These are phyloP conservation scores for Caenorhabditis wallacei DNA, from an alignment of 2,888 invertebrate species.

Conservation along the genomic window DNA sequence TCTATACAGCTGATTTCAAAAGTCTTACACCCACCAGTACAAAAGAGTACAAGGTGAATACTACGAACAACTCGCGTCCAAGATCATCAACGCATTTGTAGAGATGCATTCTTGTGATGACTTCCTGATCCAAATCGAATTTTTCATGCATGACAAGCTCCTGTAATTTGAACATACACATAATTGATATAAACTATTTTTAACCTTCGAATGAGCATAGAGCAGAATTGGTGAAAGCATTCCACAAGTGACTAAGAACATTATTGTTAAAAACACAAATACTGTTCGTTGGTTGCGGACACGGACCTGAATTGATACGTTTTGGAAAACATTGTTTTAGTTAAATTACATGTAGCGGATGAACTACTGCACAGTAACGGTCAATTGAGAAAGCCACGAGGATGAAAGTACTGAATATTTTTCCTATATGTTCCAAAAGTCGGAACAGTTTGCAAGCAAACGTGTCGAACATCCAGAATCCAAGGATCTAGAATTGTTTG, in stretches of 20 bases:
- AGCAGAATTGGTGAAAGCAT: constrained; percentile 74
- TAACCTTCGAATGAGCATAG: constrained; percentile 75
- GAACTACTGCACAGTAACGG: constrained; percentile 75
- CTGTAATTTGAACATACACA: constrained; percentile 53
- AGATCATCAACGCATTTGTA: constrained; percentile 78
- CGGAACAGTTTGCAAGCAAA: constrained; percentile 83
- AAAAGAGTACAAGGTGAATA: constrained; percentile 74
- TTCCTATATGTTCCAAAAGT: constrained; percentile 81
- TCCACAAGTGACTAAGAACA: constrained; percentile 70
- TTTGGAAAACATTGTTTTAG: neutral
- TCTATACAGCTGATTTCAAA: too few relatives aligned
- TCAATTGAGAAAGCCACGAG: constrained; percentile 75
- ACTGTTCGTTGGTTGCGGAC: constrained; percentile 70
- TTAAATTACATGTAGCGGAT: constrained; percentile 69
- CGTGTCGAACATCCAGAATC: constrained; percentile 83
- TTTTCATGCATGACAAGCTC: constrained; percentile 73
- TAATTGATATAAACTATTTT: constrained; percentile 7
- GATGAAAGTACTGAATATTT: constrained; percentile 76
- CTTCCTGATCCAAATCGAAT: constrained; percentile 64
- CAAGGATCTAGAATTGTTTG: constrained; percentile 75
- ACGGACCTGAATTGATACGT: constrained; percentile 56
- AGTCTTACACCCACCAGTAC: constrained; percentile 62
- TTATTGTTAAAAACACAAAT: constrained; percentile 64
- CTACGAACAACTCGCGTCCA: constrained; percentile 69
- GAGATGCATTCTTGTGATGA: constrained; percentile 71